Percentiles rank a stretch among this genome's conserved stretches.
phyloP scores from a whole-genome alignment of 2,113 vertebrate species.

The Neomonachus schauinslandi region DNA sequence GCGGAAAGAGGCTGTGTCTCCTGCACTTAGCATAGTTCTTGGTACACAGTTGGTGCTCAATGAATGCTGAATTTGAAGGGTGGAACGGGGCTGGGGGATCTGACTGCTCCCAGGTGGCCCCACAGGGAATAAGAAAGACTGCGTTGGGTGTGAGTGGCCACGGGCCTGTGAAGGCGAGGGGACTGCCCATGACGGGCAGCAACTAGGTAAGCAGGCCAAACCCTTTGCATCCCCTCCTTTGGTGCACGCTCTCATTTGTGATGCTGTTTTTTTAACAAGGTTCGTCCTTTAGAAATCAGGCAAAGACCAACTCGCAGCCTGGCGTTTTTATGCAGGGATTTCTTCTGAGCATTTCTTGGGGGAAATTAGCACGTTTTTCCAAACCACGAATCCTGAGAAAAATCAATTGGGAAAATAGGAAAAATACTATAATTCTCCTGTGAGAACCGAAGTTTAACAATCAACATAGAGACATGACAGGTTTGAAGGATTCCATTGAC shows the following conservation, averaged over 20 bases:
- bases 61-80: background rate
- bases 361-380: background rate
- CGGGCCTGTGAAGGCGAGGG: background rate
- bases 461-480: background rate
- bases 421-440: background rate
- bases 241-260: accelerated
- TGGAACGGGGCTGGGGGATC: background rate
- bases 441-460: background rate
- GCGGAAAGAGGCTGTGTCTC: background rate
- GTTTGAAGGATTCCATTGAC: background rate
- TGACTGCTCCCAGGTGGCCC: background rate
- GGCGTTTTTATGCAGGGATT: background rate
- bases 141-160: background rate
- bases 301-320: background rate
- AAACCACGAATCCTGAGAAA: conserved; percentile 24
- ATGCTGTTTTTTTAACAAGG: background rate
- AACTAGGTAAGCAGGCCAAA: no score
- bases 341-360: background rate
- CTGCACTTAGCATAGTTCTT: background rate
- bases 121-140: background rate
- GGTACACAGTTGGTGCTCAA: background rate
- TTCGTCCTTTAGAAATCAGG: background rate
- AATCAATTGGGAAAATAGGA: background rate
- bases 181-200: background rate
- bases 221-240: no score